Base-by-base conservation (phyloP, 2,113 vertebrate genomes). In the Clarias macrocephalus region DNA sequence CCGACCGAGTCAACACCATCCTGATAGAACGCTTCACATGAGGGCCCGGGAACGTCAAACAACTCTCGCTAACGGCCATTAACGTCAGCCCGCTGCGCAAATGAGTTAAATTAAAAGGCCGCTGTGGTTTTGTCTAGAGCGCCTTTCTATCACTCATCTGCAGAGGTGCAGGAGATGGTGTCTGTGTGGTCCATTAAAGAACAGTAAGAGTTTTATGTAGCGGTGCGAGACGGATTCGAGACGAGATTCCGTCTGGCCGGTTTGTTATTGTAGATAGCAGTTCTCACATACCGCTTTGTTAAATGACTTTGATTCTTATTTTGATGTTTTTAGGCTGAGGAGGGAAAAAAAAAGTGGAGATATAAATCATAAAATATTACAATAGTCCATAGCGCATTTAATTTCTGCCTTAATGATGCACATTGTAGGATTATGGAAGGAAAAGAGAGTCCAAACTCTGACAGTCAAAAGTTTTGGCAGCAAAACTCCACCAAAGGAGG, bases 11-110 rank as follows among this genome's bases (percentile, higher is more conserved):
- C 89, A 42, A 54, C 83, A 88, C 80, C 76, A 3, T 30, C 33
- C 87, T 75, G 87, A 88, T 88, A 90, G 56, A 85, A 79, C 6
- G 81, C 70, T 62, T 75, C 60, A 79, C 65, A 79, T 56, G 13
- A 84, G 66, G 57, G 59, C 85, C 72, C 83, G 54, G 16, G 72
- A 84, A 86, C 54, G 59, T 88, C 86, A 70, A 86, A 82, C 83
- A 81, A 79, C 73, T 87, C 86, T 83, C 72, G 0, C 86, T 87
- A 87, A 87, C 30, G 12, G 52, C 81, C 81, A 84, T 87, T 83
- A 87, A 65, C 72, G 12, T 75, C 83, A 60, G 18, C 42, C 42
- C 28, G 15, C 3, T 5, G 13, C 8, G 5, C 68, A 76, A 84
- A 75, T 19, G 28, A 48, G 30, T 25, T 62, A 59, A 83, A 87